Evolutionary conservation across 2,113 vertebrate species (phyloP).

Genomic region (Pedionomus torquatus): DNA sequence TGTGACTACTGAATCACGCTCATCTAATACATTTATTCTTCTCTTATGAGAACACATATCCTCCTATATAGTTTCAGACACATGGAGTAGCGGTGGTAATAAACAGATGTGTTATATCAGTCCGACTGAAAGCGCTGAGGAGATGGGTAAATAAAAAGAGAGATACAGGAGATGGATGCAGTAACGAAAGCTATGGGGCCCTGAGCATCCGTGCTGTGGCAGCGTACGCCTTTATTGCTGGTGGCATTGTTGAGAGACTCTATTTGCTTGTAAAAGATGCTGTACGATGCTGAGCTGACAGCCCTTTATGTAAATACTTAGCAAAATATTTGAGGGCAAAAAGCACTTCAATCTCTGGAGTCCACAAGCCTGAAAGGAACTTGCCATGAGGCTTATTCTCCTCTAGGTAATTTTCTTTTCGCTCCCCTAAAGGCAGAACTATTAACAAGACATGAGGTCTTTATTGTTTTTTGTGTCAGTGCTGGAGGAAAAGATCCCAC

Average conservation of each 20-base stretch:
- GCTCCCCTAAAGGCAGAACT: slow-evolving; percentile 22
- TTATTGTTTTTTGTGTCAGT: slow-evolving; percentile 45
- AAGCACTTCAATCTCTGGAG: not conserved
- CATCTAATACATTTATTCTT: not conserved
- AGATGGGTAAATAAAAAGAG: not conserved
- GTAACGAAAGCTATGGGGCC: not conserved
- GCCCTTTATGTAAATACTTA: slow-evolving; percentile 6
- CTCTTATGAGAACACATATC: not conserved
- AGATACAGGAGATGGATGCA: not conserved
- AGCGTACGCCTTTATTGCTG: not conserved
- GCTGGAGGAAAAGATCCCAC: slow-evolving; percentile 26
- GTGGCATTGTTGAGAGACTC: not conserved
- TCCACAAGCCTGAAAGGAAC: slow-evolving; percentile 16
- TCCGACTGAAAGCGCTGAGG: not conserved
- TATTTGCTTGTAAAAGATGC: slow-evolving; percentile 9
- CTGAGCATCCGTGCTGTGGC: not conserved
- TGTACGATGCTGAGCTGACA: slow-evolving; percentile 13
- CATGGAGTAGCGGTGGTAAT: not conserved
- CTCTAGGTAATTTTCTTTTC: slow-evolving; percentile 24
- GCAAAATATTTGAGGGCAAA: not conserved
- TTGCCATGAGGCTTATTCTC: slow-evolving; percentile 20
- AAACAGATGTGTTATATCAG: not conserved
- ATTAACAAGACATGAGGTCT: slow-evolving; percentile 38
- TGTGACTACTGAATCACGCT: not conserved
- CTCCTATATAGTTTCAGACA: not conserved